Evolutionary conservation across 2,888 invertebrate genomes (phyloP), one percentile per base, ranked within the genome.

Genomic region (Euzetes globulus): DNA sequence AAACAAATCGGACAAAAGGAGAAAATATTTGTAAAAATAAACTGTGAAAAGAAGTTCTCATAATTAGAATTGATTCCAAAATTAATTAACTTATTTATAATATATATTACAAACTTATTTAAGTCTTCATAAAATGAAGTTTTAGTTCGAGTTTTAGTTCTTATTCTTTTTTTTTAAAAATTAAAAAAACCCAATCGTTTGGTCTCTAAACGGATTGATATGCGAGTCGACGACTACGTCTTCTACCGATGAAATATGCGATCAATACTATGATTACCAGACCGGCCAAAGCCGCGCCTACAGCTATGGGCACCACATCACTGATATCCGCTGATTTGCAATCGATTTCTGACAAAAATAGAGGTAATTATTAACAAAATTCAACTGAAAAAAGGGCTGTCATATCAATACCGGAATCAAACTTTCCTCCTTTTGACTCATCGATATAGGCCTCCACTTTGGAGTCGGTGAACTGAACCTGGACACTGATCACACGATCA

Each of bases 231-330:
- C 90, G 88, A 81, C 88, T 89, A 81, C 91, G 88, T 82, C 91
- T 88, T 81, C 98, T 91, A 76, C 93, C 96, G 81, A 94, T 88
- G 78, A 98, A 87, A 85, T 98, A 99, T 63, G 93, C 94, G 79
- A 91, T 87, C 79, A 99, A 87, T 72, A 99, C 94, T 78, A 96
- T 88, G 76, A 95, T 85, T 78, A 98, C 94, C 75, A 97, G 87
- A 72, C 88, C 91, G 77, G 91, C 93, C 75, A 99, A 86, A 72
- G 93, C 92, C 82, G 92, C 92, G 19, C 98, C 99, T 77, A 99
- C 98, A 27, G 92, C 94, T 82, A 99, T 96, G 29, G 98, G 98
- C 75, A 99, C 96, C 77, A 94, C 88, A 85, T 97, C 97, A 19
- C 91, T 83, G 15, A 83, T 81, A 33, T 80, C 47, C 4, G 25